Percentiles rank a stretch among this genome's conserved stretches.
Conservation (phyloP, 1,140 invertebrate species). For the Polyergus mexicanus region DNA sequence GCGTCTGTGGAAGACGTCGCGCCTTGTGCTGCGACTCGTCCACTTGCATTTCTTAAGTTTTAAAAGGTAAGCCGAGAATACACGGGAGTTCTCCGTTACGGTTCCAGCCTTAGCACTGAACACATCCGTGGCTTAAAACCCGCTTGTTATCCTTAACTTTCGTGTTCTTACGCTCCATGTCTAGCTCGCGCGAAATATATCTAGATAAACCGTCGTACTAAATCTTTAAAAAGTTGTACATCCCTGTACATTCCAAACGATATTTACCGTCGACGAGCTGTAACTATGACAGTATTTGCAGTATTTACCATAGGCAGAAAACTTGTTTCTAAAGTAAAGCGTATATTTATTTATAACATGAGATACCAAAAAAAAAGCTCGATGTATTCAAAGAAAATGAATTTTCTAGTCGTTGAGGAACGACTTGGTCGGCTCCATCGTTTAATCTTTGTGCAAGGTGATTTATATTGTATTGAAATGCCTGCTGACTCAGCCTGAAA, state of each 20-base stretch:
- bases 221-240: constrained; percentile 30
- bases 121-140: constrained; percentile 18
- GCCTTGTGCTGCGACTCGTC: neutral
- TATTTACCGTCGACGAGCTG: neutral
- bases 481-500: constrained; percentile 51
- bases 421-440: constrained; percentile 52
- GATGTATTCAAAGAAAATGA: constrained; percentile 50
- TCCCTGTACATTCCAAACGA: neutral
- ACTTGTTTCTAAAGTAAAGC: neutral
- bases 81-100: neutral
- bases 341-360: neutral
- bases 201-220: constrained; percentile 37
- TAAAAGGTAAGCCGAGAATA: constrained; percentile 49
- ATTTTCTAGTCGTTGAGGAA: constrained; percentile 70
- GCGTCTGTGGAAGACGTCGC: constrained; percentile 25
- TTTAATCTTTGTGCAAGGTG: constrained; percentile 68
- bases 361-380: neutral
- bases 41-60: constrained; percentile 58
- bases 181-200: constrained; percentile 1
- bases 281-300: neutral
- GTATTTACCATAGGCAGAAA: neutral
- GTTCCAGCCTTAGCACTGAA: constrained; percentile 15
- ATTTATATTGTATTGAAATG: constrained; percentile 76
- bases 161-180: neutral
- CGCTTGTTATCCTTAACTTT: constrained; percentile 55